Conservation (phyloP, 2,113 vertebrate genomes). For the Aptenodytes forsteri region DNA sequence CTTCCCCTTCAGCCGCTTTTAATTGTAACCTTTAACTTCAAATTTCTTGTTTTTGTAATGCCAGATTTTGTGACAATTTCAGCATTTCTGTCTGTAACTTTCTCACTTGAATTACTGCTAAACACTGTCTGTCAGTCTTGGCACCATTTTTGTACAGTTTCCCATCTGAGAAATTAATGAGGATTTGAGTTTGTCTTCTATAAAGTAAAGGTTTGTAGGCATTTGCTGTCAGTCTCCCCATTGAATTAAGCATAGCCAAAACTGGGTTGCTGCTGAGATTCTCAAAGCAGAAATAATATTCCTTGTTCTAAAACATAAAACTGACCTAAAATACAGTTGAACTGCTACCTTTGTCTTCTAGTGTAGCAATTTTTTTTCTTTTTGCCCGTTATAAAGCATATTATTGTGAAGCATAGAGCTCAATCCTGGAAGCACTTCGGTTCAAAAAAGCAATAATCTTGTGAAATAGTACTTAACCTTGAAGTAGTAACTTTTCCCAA, state of each 20-base stretch:
- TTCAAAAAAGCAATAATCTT: neutral
- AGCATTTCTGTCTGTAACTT: constrained; percentile 32
- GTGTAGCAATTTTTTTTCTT: neutral
- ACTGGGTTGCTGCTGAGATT: constrained; percentile 38
- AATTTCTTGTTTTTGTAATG: neutral
- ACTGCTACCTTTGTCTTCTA: neutral
- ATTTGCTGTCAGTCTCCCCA: constrained; percentile 24
- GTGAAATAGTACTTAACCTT: neutral
- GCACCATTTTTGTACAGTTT: constrained; percentile 32
- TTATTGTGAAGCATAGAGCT: neutral
- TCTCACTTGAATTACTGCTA: constrained; percentile 31
- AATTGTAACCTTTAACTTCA: neutral
- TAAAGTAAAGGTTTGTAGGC: constrained; percentile 24
- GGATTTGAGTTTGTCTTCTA: constrained; percentile 37
- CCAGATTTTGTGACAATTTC: constrained; percentile 41
- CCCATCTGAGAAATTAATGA: constrained; percentile 50
- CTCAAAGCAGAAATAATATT: constrained; percentile 38
- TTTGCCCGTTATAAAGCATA: neutral
- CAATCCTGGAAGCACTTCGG: neutral
- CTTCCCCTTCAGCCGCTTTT: neutral
- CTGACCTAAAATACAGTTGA: constrained; percentile 34
- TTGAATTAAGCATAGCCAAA: neutral
- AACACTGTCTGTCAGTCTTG: constrained; percentile 48
- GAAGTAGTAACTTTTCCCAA: neutral
- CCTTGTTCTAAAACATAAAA: constrained; percentile 11